Evolutionary conservation across 2,888 invertebrate species (phyloP), one percentile per base, ranked within the genome.

Genomic region (Thumatha senex): DNA sequence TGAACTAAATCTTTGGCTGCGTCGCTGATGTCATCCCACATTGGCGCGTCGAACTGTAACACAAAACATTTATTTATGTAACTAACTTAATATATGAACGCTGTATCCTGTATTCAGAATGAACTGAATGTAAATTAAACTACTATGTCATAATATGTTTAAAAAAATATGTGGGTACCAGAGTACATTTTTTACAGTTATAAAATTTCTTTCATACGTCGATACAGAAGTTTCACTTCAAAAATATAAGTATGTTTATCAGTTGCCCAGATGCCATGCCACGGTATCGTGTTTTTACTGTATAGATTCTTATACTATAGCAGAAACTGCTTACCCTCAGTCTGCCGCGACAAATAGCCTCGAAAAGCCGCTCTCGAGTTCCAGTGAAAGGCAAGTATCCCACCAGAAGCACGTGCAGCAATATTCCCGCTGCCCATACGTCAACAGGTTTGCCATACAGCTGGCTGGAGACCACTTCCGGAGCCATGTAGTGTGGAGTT

Each of bases 401-500:
- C 41, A 98, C 97, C 35, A 99, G 93, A 39, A 99, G 93, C 13
- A 98, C 96, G 84, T 98, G 99, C 40, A 99, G 93, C 70, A 99
- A 93, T 47, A 99, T 97, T 9, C 99, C 99, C 29, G 98, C 97
- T 31, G 98, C 97, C 99, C 99, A 99, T 53, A 99, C 97, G 86
- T 99, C 99, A 61, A 98, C 98, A 0, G 98, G 96, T 82, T 98
- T 98, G 34, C 97, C 96, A 89, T 97, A 98, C 70, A 97, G 94
- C 83, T 97, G 95, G 75, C 97, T 94, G 57, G 97, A 95, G 14
- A 99, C 96, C 61, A 99, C 97, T 91, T 99, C 99, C 0, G 99
- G 99, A 1, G 99, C 97, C 98, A 99, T 99, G 86, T 98, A 99
- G 86, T 98, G 98, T 11, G 98, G 98, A 51, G 98, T 98, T 34